Percentiles rank a stretch among this genome's conserved stretches.
phyloP scores from a whole-genome alignment of 2,113 vertebrate genomes.

The Tragelaphus buxtoni region DNA sequence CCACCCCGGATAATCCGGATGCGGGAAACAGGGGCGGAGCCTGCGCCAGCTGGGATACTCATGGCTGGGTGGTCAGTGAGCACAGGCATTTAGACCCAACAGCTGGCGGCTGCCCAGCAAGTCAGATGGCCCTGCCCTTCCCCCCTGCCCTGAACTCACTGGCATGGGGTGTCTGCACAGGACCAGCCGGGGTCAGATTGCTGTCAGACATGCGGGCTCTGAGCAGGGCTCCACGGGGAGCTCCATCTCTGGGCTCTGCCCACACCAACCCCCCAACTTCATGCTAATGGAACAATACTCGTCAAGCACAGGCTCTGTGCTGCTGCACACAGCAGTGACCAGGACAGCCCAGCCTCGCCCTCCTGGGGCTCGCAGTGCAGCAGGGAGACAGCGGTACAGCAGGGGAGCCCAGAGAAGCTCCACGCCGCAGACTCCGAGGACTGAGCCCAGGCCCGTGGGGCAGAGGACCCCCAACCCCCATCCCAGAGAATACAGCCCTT shows the following conservation, averaged over 20 bases:
- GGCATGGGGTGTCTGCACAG: neutral
- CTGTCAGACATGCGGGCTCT: neutral
- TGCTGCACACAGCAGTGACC: neutral
- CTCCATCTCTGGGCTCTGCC: neutral
- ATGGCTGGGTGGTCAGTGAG: neutral
- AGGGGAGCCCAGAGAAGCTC: neutral
- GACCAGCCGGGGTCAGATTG: neutral
- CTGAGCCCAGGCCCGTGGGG: neutral
- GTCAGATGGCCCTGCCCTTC: neutral
- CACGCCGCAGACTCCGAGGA: neutral
- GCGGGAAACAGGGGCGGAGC: neutral
- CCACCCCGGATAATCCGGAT: rapidly evolving
- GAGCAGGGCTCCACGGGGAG: neutral
- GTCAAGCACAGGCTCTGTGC: neutral
- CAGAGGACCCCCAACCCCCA: neutral
- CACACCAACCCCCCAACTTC: neutral
- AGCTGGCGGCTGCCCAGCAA: neutral
- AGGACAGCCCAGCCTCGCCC: neutral
- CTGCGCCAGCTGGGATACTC: neutral
- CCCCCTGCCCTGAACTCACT: rapidly evolving
- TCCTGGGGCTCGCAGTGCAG: neutral
- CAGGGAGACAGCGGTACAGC: rapidly evolving
- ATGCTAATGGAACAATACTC: neutral
- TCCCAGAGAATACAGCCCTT: neutral
- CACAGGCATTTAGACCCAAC: neutral